Percentiles rank a stretch among this genome's conserved stretches.
phyloP scores from a whole-genome alignment of 2,113 vertebrate genomes.

The Climacteris rufus region DNA sequence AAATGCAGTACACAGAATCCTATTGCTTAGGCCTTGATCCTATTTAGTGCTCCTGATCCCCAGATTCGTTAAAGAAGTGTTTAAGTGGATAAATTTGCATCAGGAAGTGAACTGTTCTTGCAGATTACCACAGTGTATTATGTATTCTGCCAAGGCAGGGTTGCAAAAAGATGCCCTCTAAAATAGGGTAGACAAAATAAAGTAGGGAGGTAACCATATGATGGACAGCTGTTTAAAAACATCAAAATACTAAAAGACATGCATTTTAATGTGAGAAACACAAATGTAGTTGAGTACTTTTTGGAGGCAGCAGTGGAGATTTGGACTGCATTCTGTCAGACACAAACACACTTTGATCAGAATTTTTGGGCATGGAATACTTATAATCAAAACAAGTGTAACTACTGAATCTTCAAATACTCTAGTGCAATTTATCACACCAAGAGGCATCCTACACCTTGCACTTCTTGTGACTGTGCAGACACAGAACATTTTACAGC shows the following conservation, averaged over 20 bases:
- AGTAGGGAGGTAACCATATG: neutral
- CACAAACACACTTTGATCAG: neutral
- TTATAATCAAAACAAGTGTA: neutral
- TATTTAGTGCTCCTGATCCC: neutral
- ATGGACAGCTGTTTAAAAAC: neutral
- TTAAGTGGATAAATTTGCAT: neutral
- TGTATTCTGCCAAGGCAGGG: neutral
- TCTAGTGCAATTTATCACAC: neutral
- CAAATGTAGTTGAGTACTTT: neutral
- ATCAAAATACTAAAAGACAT: neutral
- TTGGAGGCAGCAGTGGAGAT: neutral
- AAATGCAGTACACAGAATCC: neutral
- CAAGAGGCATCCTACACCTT: neutral
- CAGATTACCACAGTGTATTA: neutral
- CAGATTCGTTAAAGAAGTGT: neutral
- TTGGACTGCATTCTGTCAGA: neutral
- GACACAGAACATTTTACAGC: neutral
- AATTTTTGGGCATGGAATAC: neutral
- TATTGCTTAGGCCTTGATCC: neutral
- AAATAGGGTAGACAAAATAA: neutral
- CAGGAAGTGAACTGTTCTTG: neutral
- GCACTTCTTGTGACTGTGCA: neutral
- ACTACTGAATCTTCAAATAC: neutral
- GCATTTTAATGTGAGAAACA: neutral
- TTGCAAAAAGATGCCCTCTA: neutral